phyloP scores from a whole-genome alignment of 2,113 vertebrate species.

The Erythrolamprus reginae region DNA sequence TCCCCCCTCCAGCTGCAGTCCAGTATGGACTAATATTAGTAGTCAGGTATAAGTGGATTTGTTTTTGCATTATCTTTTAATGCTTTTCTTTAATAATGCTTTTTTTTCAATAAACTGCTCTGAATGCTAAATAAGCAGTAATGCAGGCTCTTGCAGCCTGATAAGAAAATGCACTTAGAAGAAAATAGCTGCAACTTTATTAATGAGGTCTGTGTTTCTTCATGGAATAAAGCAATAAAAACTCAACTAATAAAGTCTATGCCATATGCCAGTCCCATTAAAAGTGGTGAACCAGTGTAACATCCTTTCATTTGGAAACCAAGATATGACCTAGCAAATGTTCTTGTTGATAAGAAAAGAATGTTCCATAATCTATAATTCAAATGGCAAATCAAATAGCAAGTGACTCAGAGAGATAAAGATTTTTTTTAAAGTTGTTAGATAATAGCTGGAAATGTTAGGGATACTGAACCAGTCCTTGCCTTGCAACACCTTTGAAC shows the following conservation, averaged over 20 bases:
- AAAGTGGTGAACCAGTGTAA: background rate
- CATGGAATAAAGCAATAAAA: conserved; percentile 21
- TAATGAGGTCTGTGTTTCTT: background rate
- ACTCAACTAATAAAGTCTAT: conserved; percentile 13
- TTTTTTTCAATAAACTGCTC: conserved; percentile 17
- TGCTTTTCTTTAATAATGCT: conserved; percentile 34
- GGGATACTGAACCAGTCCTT: background rate
- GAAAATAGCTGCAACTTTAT: background rate
- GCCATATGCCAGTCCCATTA: conserved; percentile 24
- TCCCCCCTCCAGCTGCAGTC: background rate
- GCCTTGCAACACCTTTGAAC: background rate
- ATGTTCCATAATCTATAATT: fast-evolving
- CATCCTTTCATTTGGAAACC: background rate
- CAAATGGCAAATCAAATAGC: background rate
- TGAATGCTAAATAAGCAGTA: conserved; percentile 21
- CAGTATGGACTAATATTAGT: conserved; percentile 11
- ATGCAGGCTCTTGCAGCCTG: conserved; percentile 20
- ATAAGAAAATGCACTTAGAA: conserved; percentile 50
- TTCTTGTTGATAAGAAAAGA: background rate
- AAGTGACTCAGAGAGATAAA: background rate
- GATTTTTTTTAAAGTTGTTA: too few species aligned
- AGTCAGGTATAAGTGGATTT: conserved; percentile 19
- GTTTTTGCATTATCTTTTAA: background rate
- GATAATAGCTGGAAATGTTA: background rate
- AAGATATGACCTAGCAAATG: background rate